Conservation (phyloP, 2,888 invertebrate species). For the Drosophila austrosaltans region DNA sequence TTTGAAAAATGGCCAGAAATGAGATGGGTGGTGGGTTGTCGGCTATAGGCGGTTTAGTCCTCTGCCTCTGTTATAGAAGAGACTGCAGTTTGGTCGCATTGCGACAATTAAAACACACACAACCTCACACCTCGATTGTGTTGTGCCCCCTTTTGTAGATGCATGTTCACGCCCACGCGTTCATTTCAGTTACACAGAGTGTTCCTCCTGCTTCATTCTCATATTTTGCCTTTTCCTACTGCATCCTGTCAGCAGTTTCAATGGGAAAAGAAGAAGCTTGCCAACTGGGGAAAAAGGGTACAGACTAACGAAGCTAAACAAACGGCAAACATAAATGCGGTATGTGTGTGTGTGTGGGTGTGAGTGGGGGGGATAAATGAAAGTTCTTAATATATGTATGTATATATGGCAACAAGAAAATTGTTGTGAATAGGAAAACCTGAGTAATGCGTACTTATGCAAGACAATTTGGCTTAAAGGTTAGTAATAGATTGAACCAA, state of each 20-base stretch:
- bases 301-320: slow-evolving; percentile 17
- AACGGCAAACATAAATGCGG: slow-evolving; percentile 12
- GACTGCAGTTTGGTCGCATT: slow-evolving; percentile 61
- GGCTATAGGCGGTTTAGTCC: neutral
- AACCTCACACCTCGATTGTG: slow-evolving; percentile 33
- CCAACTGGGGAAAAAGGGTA: slow-evolving; percentile 4
- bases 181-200: neutral
- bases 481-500: too few relatives aligned
- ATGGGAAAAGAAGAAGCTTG: slow-evolving; percentile 1
- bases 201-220: neutral
- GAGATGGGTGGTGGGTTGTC: neutral
- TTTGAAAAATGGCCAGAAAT: slow-evolving; percentile 18
- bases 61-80: slow-evolving; percentile 42
- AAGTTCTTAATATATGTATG: neutral
- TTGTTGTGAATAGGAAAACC: neutral
- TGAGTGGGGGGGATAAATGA: neutral
- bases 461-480: neutral
- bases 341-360: neutral
- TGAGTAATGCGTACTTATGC: neutral
- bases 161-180: slow-evolving; percentile 1
- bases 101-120: slow-evolving; percentile 68
- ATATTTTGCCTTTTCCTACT: neutral
- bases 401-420: neutral
- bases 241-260: slow-evolving; percentile 11
- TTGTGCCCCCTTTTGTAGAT: neutral